Evolutionary conservation across 2,888 invertebrate species (phyloP).

Genomic region (Taphrorychus bicolor): DNA sequence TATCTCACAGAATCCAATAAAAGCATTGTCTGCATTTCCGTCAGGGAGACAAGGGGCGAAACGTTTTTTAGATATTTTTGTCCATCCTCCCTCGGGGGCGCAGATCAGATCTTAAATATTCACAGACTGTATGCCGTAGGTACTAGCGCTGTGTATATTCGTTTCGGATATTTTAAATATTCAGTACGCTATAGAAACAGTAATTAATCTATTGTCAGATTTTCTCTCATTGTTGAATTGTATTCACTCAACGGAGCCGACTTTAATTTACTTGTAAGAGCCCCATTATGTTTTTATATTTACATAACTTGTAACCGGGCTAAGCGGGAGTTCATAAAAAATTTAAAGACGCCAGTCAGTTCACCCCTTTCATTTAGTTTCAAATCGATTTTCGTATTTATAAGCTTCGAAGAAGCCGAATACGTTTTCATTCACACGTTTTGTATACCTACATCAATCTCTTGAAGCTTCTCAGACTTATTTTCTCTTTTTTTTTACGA

Average conservation of each 20-base stretch:
- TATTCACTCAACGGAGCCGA: constrained; percentile 60
- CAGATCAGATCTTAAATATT: constrained; percentile 38
- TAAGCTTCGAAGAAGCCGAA: not conserved
- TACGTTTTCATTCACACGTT: too few species aligned
- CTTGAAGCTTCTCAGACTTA: too few species aligned
- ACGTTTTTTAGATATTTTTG: constrained; percentile 28
- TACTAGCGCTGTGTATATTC: constrained; percentile 59
- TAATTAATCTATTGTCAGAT: constrained; percentile 62
- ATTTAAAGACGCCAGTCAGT: constrained; percentile 9
- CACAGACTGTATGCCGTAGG: constrained; percentile 48
- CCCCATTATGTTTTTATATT: constrained; percentile 48
- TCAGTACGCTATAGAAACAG: constrained; percentile 60
- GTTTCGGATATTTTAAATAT: constrained; percentile 58
- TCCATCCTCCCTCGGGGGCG: constrained; percentile 31
- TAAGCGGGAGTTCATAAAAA: constrained; percentile 32
- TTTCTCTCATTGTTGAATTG: constrained; percentile 59
- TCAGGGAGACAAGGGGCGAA: not conserved
- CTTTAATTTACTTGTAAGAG: constrained; percentile 61
- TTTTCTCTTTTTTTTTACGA: too few species aligned
- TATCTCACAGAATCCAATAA: not conserved
- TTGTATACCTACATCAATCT: too few species aligned
- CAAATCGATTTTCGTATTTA: not conserved
- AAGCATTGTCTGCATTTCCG: not conserved
- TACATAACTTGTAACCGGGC: constrained; percentile 41
- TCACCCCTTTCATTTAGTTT: constrained; percentile 4